Evolutionary conservation across 2,888 invertebrate species (phyloP).

Genomic region (Pristionchus japonicus): DNA sequence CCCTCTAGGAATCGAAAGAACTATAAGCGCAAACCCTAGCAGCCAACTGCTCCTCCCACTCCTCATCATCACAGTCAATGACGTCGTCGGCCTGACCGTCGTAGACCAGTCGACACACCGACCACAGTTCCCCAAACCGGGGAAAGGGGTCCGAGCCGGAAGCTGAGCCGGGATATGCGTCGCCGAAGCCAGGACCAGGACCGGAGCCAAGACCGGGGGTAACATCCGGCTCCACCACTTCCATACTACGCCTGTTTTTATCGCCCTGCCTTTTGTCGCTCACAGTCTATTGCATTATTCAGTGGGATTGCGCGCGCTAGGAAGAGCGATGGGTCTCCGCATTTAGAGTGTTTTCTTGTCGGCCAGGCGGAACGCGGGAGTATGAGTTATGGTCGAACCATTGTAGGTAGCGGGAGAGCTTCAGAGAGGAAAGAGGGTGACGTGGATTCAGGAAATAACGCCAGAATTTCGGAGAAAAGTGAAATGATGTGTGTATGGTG

Average conservation of each 20-base stretch:
- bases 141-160: neutral
- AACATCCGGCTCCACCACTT: neutral
- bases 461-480: neutral
- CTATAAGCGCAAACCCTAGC: neutral
- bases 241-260: slow-evolving; percentile 27
- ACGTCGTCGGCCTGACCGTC: neutral
- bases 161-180: neutral
- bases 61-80: slow-evolving; percentile 12
- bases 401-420: neutral
- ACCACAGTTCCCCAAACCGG: slow-evolving; percentile 19
- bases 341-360: neutral
- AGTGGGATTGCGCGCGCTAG: neutral
- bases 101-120: neutral
- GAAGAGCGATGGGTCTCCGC: neutral
- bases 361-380: no score
- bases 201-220: neutral
- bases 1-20: no score
- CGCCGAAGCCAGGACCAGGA: neutral
- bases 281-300: slow-evolving; percentile 22
- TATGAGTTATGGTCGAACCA: no score
- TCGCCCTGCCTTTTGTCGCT: neutral
- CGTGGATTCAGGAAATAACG: neutral
- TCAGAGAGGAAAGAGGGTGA: neutral
- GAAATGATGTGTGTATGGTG: no score
- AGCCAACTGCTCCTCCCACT: neutral